These are phyloP conservation scores for Actenoides hombroni DNA, from an alignment of 2,113 vertebrate genomes.

Conservation along the genomic window DNA sequence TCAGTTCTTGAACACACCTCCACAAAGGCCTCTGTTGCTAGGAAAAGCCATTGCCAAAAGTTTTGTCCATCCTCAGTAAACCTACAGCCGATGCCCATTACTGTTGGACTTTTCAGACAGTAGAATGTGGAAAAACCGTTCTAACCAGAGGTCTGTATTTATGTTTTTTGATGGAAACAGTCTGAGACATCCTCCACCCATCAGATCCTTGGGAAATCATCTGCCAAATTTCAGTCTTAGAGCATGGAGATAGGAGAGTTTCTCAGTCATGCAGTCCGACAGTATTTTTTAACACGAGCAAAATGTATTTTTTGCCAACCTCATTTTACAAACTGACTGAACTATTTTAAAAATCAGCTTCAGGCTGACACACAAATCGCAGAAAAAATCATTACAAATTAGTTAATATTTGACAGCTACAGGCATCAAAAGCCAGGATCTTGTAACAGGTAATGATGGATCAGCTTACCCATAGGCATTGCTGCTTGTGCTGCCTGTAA, in stretches of 20 bases:
- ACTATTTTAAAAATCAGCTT: conserved; percentile 1
- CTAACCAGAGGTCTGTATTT: background rate
- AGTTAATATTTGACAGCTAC: background rate
- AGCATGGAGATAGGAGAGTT: background rate
- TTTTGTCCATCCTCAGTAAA: background rate
- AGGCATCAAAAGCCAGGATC: background rate
- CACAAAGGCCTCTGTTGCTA: background rate
- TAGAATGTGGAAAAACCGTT: background rate
- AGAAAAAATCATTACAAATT: background rate
- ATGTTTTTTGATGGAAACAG: background rate
- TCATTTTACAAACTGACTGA: background rate
- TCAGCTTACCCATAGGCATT: background rate
- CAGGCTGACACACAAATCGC: background rate
- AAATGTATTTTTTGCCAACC: background rate
- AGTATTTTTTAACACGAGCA: background rate
- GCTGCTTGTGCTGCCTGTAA: background rate
- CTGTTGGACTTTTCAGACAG: background rate
- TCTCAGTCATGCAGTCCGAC: background rate
- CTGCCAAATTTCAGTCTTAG: background rate
- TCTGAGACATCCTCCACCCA: background rate
- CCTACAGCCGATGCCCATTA: background rate
- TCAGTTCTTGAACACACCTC: background rate
- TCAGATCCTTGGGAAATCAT: background rate
- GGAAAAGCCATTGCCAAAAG: background rate
- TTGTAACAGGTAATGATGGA: background rate